Conservation (phyloP, 2,888 invertebrate species). For the Chydorus sphaericus region DNA sequence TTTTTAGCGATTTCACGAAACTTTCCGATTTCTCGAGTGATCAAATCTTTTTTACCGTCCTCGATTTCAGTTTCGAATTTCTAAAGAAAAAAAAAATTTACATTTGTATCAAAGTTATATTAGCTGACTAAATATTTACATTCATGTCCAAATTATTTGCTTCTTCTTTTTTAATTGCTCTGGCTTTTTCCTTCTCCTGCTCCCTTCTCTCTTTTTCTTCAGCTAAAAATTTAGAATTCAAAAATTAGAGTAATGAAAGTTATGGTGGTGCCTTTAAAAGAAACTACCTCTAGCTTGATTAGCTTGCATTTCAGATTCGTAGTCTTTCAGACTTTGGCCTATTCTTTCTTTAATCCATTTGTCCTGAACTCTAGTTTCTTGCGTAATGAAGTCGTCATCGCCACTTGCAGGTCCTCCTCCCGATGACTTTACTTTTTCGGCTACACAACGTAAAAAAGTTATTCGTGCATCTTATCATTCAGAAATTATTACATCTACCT, state of each 20-base stretch:
- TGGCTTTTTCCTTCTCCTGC: constrained; percentile 17
- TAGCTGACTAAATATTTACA: too few species aligned
- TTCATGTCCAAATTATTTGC: constrained; percentile 8
- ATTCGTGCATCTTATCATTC: background rate
- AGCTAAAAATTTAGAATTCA: background rate
- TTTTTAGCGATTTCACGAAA: constrained; percentile 93
- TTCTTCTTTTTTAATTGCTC: constrained; percentile 21
- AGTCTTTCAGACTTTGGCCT: constrained; percentile 8
- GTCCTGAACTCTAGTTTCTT: constrained; percentile 7
- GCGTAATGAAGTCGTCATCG: constrained; percentile 9
- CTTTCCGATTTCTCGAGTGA: constrained; percentile 92
- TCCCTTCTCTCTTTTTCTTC: constrained; percentile 13
- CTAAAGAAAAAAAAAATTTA: constrained; percentile 8
- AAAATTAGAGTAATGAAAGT: background rate
- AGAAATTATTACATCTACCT: constrained; percentile 23
- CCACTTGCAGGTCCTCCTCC: background rate
- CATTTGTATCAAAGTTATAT: too few species aligned
- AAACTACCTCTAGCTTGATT: constrained; percentile 10
- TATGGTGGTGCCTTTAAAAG: background rate
- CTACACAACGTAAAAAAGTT: background rate
- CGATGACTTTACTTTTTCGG: constrained; percentile 2
- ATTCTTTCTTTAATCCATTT: constrained; percentile 10
- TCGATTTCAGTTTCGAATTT: constrained; percentile 55
- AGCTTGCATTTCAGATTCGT: constrained; percentile 11
- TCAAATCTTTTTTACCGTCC: constrained; percentile 89